Percentiles rank a stretch among this genome's conserved stretches.
Evolutionary conservation across 2,888 invertebrate genomes (phyloP).

Genomic region (Torymus tubicola): DNA sequence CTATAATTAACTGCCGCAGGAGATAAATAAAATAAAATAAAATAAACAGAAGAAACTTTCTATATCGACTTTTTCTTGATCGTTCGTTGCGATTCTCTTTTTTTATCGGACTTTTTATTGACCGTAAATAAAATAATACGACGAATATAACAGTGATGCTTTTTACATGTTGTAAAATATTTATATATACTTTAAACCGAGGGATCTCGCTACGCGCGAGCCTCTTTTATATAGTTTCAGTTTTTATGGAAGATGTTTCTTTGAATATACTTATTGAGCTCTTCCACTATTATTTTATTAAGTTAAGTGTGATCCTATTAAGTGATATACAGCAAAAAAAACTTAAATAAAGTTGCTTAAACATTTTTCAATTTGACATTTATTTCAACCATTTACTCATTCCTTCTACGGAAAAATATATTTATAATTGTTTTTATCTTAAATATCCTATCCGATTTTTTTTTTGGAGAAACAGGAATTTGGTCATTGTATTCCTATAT

Average conservation of each 20-base stretch:
- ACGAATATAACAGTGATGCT: constrained; percentile 51
- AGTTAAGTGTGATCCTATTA: constrained; percentile 54
- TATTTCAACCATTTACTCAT: constrained; percentile 23
- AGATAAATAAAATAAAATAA: constrained; percentile 2
- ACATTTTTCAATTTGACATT: constrained; percentile 25
- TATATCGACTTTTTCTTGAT: constrained; percentile 41
- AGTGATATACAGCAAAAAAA: constrained; percentile 49
- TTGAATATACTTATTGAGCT: constrained; percentile 53
- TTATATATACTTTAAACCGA: constrained; percentile 46
- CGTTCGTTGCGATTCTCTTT: constrained; percentile 48
- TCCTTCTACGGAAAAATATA: too few relatives aligned
- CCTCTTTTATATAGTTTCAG: constrained; percentile 34
- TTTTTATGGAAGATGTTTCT: constrained; percentile 54
- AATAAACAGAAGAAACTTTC: constrained; percentile 7
- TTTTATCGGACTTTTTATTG: constrained; percentile 46
- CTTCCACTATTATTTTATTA: constrained; percentile 56
- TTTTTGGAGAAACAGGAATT: too few relatives aligned
- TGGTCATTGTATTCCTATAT: too few relatives aligned
- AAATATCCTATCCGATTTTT: too few relatives aligned
- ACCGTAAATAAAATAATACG: constrained; percentile 24
- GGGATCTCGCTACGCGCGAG: neutral
- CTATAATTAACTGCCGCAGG: constrained; percentile 52
- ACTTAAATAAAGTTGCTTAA: constrained; percentile 55
- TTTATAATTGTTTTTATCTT: too few relatives aligned
- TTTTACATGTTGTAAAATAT: constrained; percentile 56